Conservation (phyloP, 2,797 vertebrate species). For the Ctenopoma multispine region DNA sequence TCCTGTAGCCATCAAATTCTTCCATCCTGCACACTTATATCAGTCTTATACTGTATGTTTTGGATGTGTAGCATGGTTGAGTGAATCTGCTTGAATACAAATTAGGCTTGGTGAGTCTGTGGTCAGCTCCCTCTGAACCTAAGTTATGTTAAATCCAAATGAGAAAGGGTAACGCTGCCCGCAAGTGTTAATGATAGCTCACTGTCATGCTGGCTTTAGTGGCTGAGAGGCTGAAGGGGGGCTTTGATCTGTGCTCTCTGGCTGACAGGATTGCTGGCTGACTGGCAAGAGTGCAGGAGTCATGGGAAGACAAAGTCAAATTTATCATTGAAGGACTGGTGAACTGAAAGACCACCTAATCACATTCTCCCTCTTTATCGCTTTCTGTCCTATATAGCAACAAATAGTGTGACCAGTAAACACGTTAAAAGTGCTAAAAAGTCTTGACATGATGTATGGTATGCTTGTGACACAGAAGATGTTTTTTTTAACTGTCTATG, state of each 20-base stretch:
- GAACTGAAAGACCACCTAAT: conserved; percentile 22
- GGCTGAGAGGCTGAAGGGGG: conserved; percentile 63
- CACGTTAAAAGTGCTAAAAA: conserved; percentile 20
- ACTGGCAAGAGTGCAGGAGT: conserved; percentile 58
- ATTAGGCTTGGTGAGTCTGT: conserved; percentile 29
- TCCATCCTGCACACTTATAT: conserved; percentile 30
- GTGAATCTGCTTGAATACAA: conserved; percentile 55
- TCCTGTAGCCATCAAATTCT: conserved; percentile 54
- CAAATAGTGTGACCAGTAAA: conserved; percentile 37
- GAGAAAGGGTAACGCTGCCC: conserved; percentile 52
- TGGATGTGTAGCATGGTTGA: conserved; percentile 11
- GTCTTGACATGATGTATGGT: conserved; percentile 24
- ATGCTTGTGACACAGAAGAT: conserved; percentile 2
- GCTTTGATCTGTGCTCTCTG: conserved; percentile 71
- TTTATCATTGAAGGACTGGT: conserved; percentile 49
- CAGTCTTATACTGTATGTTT: conserved; percentile 25
- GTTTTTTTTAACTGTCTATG: not conserved
- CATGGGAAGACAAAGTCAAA: conserved; percentile 73
- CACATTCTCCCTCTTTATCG: not conserved
- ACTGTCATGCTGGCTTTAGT: conserved; percentile 65
- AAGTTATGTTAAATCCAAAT: conserved; percentile 58
- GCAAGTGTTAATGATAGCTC: conserved; percentile 72
- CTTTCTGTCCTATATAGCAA: conserved; percentile 25
- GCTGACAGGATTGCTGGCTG: conserved; percentile 51
- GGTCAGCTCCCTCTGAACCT: conserved; percentile 44